Conservation (phyloP, 2,888 invertebrate genomes). For the Drosophila eohydei region DNA sequence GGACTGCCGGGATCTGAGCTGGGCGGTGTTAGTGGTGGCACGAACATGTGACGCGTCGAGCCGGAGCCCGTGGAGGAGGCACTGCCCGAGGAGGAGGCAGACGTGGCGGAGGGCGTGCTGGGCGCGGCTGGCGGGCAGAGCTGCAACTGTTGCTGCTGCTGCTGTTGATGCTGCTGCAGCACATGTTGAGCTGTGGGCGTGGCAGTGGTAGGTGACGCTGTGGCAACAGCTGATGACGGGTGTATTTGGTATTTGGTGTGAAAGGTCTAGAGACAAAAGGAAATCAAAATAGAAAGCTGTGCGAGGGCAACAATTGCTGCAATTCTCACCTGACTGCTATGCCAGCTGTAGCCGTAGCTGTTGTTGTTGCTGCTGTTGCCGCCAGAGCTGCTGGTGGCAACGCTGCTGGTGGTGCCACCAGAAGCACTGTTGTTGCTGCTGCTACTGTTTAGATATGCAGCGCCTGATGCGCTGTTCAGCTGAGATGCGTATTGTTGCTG, state of each 20-base stretch:
- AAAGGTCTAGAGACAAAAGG: slow-evolving; percentile 72
- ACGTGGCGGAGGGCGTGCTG: slow-evolving; percentile 75
- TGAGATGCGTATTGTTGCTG: slow-evolving; percentile 79
- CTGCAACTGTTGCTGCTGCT: slow-evolving; percentile 74
- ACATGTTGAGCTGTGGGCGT: slow-evolving; percentile 76
- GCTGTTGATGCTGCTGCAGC: slow-evolving; percentile 69
- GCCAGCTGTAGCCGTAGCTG: slow-evolving; percentile 84
- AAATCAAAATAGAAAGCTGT: slow-evolving; percentile 21
- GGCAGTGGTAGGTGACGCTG: slow-evolving; percentile 64
- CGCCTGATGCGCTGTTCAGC: slow-evolving; percentile 66
- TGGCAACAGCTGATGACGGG: slow-evolving; percentile 70
- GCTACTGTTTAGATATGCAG: slow-evolving; percentile 75
- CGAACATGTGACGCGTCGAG: slow-evolving; percentile 89
- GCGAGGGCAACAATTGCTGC: slow-evolving; percentile 15
- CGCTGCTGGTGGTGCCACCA: slow-evolving; percentile 49
- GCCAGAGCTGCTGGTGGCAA: slow-evolving; percentile 53
- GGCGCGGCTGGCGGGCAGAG: slow-evolving; percentile 82
- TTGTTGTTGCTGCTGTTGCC: slow-evolving; percentile 66
- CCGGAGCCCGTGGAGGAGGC: slow-evolving; percentile 81
- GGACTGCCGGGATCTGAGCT: slow-evolving; percentile 95
- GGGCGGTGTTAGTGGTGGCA: slow-evolving; percentile 94
- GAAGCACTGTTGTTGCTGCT: slow-evolving; percentile 63
- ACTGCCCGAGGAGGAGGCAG: slow-evolving; percentile 85
- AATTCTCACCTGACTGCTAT: slow-evolving; percentile 83
- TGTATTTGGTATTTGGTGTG: slow-evolving; percentile 84